These are phyloP conservation scores for Ctenodactylus gundi DNA, from an alignment of 2,113 vertebrate species.

Conservation along the genomic window DNA sequence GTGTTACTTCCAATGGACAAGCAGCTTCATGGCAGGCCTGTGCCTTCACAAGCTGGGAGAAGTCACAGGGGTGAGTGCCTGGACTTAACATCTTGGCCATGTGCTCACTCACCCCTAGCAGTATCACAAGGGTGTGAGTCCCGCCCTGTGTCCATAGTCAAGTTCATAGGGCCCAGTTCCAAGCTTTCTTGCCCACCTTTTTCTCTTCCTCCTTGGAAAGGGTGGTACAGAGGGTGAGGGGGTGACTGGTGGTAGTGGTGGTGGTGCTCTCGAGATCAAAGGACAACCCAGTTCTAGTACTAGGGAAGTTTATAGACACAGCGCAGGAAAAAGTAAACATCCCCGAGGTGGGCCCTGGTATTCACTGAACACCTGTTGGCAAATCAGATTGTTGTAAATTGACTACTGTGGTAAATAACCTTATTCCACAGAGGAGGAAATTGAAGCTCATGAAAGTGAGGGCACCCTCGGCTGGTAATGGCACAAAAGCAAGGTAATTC, in stretches of 20 bases:
- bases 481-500: background rate
- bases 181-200: background rate
- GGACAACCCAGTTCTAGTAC: background rate
- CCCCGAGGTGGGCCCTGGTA: background rate
- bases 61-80: background rate
- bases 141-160: background rate
- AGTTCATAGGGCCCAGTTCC: background rate
- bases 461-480: background rate
- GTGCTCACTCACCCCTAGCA: background rate
- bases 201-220: background rate
- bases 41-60: background rate
- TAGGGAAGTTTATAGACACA: background rate
- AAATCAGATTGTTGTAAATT: background rate
- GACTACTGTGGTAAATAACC: background rate
- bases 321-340: conserved; percentile 6
- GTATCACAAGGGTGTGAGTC: background rate
- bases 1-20: background rate
- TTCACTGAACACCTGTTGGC: background rate
- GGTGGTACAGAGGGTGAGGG: background rate
- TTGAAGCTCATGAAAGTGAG: background rate
- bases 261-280: conserved; percentile 32
- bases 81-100: rapidly evolving
- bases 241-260: background rate
- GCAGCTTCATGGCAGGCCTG: background rate
- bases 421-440: background rate